A percentile compares a stretch with the other conserved stretches of the same genome.
Evolutionary conservation across 2,888 invertebrate genomes (phyloP).

Genomic region (Xestoiulus laeticollis): DNA sequence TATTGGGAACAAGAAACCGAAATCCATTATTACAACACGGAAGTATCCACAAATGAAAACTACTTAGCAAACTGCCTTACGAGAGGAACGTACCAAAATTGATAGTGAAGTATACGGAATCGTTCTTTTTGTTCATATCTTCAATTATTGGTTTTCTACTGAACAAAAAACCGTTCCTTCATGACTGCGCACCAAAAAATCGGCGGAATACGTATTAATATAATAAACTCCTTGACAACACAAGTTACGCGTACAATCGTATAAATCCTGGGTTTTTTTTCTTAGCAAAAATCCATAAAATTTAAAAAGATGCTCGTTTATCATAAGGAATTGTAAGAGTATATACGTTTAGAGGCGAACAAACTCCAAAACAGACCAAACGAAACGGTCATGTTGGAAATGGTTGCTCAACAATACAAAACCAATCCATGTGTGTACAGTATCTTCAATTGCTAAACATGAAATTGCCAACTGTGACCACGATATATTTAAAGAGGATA

Average conservation of each 20-base stretch:
- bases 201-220: neutral
- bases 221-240: conserved; percentile 22
- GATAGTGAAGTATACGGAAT: neutral
- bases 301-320: neutral
- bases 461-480: too few relatives aligned
- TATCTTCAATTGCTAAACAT: neutral
- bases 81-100: neutral
- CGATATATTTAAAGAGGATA: too few relatives aligned
- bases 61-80: neutral
- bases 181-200: neutral
- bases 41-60: conserved; percentile 28
- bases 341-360: too few relatives aligned
- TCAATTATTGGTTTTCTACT: conserved; percentile 28
- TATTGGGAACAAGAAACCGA: neutral
- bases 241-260: neutral
- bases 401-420: neutral
- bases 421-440: neutral
- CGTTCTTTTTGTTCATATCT: neutral
- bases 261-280: neutral
- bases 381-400: neutral
- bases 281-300: neutral
- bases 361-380: neutral
- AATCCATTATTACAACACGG: neutral
- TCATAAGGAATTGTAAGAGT: neutral
- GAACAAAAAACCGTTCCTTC: neutral